Percentiles rank a stretch among this genome's conserved stretches.
phyloP scores from a whole-genome alignment of 2,888 invertebrate genomes.

The Trichopoda pennipes region DNA sequence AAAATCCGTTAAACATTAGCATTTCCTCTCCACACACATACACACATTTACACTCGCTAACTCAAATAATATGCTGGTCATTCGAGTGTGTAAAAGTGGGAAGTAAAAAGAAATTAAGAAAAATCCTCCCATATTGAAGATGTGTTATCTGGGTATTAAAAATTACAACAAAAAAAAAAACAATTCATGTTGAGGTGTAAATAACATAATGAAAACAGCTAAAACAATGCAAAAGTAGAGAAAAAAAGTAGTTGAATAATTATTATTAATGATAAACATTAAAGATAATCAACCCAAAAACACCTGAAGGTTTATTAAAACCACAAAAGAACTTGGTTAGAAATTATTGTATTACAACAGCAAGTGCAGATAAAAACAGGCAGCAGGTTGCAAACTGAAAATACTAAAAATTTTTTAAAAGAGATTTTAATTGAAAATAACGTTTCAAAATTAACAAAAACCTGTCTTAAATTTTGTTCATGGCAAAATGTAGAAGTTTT shows the following conservation, averaged over 20 bases:
- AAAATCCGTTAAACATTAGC: constrained; percentile 54
- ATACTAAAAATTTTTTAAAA: no score
- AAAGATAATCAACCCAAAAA: neutral
- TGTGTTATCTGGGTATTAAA: neutral
- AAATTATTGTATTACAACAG: neutral
- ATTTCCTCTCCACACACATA: constrained; percentile 24
- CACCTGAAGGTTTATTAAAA: constrained; percentile 7
- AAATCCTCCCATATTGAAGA: constrained; percentile 18
- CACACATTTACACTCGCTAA: constrained; percentile 9
- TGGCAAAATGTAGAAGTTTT: no score
- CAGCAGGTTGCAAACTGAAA: no score
- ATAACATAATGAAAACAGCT: constrained; percentile 15
- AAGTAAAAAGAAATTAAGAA: constrained; percentile 43
- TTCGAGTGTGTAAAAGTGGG: constrained; percentile 38
- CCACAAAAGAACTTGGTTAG: neutral
- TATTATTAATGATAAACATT: constrained; percentile 14
- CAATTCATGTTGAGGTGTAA: constrained; percentile 30
- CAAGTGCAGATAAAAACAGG: neutral
- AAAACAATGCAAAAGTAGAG: neutral
- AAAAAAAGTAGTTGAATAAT: constrained; percentile 17
- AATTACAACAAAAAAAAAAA: neutral
- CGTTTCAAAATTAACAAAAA: no score
- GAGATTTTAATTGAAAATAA: no score
- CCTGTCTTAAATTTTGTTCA: no score
- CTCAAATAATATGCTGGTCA: neutral